These are phyloP conservation scores for Pteria penguin DNA, from an alignment of 2,888 invertebrate genomes.

Conservation along the genomic window DNA sequence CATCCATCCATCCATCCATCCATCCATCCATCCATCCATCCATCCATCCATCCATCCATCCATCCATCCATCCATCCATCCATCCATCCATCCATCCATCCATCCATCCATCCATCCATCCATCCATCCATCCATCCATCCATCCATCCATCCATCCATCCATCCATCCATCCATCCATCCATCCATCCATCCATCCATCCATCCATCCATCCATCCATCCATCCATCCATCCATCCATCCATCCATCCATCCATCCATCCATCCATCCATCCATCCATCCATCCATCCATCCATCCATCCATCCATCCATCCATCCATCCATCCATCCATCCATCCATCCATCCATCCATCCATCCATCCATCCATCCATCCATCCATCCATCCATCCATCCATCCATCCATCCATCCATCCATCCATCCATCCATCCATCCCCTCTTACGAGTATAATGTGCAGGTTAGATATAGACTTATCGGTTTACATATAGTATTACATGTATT, in stretches of 20 bases:
- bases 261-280: neutral
- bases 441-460: no score
- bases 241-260: neutral
- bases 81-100: neutral
- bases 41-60: neutral
- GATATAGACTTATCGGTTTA: no score
- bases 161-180: neutral
- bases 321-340: neutral
- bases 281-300: neutral
- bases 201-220: neutral
- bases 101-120: neutral
- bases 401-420: neutral
- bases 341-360: neutral
- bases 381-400: neutral
- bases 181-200: neutral
- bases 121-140: neutral
- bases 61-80: neutral
- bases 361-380: neutral
- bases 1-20: neutral
- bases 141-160: neutral
- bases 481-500: no score
- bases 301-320: neutral
- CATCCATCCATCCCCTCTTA: neutral
- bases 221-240: neutral
- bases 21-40: neutral